Evolutionary conservation across 2,888 invertebrate species (phyloP).

Genomic region (Exephanes ischioxanthus): DNA sequence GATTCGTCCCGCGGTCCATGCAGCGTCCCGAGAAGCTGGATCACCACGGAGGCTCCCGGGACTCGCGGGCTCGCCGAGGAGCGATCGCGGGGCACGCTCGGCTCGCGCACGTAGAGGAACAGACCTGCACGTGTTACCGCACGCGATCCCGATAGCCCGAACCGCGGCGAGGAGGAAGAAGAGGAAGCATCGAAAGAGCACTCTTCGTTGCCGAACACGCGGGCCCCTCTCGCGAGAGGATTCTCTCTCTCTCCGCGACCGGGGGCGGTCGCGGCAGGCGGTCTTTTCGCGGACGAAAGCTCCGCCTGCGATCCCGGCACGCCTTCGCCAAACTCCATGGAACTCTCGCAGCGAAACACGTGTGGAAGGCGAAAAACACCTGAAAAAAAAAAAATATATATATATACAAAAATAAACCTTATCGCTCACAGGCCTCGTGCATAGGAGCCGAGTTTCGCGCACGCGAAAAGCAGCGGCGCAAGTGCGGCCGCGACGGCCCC

Average conservation of each 20-base stretch:
- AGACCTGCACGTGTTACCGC: constrained; percentile 56
- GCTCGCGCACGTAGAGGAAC: neutral
- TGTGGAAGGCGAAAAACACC: constrained; percentile 40
- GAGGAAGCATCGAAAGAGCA: neutral
- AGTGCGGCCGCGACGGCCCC: neutral
- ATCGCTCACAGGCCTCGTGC: neutral
- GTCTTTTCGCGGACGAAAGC: constrained; percentile 79
- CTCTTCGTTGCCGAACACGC: constrained; percentile 22
- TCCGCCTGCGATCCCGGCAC: constrained; percentile 79
- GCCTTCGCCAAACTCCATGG: constrained; percentile 66
- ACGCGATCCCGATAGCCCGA: constrained; percentile 57
- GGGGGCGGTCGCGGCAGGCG: constrained; percentile 82
- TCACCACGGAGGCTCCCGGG: neutral
- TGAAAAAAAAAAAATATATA: too few species aligned
- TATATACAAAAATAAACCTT: neutral
- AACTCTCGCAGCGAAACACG: constrained; percentile 39
- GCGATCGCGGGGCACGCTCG: constrained; percentile 43
- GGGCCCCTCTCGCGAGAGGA: constrained; percentile 58
- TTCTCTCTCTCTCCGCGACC: constrained; percentile 58
- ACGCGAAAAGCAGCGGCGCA: constrained; percentile 1
- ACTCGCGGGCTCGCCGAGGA: constrained; percentile 9
- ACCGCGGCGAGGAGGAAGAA: constrained; percentile 15
- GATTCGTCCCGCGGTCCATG: neutral
- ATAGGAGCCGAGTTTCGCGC: neutral
- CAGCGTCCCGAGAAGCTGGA: neutral